A percentile compares a stretch with the other conserved stretches of the same genome.
phyloP scores from a whole-genome alignment of 2,113 vertebrate species.

The Cavia porcellus region DNA sequence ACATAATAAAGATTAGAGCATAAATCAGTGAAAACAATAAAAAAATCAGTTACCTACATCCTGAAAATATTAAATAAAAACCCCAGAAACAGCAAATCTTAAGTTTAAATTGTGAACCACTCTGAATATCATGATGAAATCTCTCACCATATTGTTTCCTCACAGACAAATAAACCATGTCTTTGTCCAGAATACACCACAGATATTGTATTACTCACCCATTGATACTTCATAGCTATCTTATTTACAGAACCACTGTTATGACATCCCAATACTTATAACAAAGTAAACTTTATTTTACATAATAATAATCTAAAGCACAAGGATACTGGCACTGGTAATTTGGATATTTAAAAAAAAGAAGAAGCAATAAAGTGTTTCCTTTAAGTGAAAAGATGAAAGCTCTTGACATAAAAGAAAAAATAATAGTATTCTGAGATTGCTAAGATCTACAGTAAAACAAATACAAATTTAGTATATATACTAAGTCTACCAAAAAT shows the following conservation, averaged over 20 bases:
- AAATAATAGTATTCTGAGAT: background rate
- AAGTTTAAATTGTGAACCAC: background rate
- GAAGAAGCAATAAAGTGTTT: background rate
- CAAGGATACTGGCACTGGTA: background rate
- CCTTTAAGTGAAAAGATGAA: background rate
- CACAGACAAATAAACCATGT: background rate
- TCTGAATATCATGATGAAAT: background rate
- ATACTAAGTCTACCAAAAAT: background rate
- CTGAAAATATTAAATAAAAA: background rate
- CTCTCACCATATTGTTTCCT: background rate
- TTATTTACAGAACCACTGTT: background rate
- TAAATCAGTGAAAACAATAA: background rate
- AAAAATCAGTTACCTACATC: background rate
- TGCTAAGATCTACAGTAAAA: background rate
- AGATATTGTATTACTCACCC: too few species aligned
- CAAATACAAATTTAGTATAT: background rate
- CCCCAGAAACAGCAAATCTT: background rate
- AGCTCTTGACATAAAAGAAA: background rate
- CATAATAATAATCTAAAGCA: background rate
- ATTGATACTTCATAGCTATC: background rate
- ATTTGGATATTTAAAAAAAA: background rate
- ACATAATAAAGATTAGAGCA: background rate
- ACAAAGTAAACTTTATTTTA: background rate
- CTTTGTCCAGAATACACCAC: background rate
- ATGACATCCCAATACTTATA: background rate